These are phyloP conservation scores for Toxostoma redivivum DNA, from an alignment of 2,113 vertebrate species.

Conservation along the genomic window DNA sequence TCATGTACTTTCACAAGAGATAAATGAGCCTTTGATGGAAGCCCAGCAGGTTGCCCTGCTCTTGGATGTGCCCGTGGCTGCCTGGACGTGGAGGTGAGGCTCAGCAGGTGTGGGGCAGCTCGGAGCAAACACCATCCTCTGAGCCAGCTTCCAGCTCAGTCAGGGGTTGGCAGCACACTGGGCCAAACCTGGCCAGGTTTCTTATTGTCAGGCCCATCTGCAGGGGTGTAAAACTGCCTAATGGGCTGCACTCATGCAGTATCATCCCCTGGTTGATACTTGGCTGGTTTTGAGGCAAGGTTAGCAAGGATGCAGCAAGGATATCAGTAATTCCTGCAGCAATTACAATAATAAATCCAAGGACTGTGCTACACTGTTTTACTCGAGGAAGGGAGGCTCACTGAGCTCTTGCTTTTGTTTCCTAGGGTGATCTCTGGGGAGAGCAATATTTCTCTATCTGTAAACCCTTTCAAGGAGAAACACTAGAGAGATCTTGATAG, in stretches of 20 bases:
- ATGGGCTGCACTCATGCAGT: background rate
- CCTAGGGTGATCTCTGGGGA: background rate
- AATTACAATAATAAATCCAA: background rate
- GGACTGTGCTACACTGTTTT: background rate
- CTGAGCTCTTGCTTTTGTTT: background rate
- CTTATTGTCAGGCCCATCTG: background rate
- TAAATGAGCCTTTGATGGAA: constrained; percentile 50
- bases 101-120: background rate
- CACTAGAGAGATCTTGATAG: background rate
- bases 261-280: background rate
- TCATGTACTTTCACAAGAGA: constrained; percentile 59
- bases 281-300: background rate
- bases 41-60: constrained; percentile 34
- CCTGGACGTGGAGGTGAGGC: background rate
- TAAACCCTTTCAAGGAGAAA: background rate
- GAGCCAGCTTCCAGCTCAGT: background rate
- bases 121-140: accelerated
- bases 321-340: background rate
- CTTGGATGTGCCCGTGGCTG: background rate
- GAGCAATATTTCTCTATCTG: background rate
- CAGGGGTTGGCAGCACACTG: background rate
- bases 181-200: background rate
- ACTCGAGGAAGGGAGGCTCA: background rate
- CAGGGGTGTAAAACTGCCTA: background rate
- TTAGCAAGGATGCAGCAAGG: background rate